phyloP scores from a whole-genome alignment of 2,797 vertebrate genomes.

The Sebastes goodei region DNA sequence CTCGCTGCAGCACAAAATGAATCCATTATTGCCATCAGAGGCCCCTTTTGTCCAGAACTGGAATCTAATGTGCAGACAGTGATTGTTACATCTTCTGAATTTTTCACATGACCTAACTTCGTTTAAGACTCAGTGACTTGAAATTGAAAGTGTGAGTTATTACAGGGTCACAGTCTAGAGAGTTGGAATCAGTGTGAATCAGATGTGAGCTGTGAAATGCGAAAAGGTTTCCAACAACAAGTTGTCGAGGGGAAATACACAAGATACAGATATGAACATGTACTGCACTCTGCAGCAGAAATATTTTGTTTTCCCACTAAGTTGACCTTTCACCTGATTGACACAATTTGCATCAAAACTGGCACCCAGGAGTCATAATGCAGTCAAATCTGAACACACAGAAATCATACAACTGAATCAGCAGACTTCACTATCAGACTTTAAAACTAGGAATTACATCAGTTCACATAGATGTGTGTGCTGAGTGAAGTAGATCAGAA shows the following conservation, averaged over 20 bases:
- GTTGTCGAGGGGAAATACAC: not conserved
- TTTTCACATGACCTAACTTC: constrained; percentile 31
- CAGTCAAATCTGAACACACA: not conserved
- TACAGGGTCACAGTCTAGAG: not conserved
- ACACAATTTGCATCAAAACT: not conserved
- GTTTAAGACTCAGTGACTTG: constrained; percentile 23
- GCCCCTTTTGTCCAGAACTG: constrained; percentile 1
- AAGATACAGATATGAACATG: not conserved
- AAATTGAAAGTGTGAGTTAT: constrained; percentile 32
- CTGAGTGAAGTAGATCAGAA: too few species aligned
- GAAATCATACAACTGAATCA: not conserved
- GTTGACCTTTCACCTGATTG: not conserved
- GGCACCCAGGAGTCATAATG: not conserved
- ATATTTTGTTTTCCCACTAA: not conserved
- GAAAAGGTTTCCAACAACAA: not conserved
- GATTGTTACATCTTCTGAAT: not conserved
- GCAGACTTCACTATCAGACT: not conserved
- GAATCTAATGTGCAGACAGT: constrained; percentile 8
- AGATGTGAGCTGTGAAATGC: not conserved
- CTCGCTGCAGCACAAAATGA: constrained; percentile 18
- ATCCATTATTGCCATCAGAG: constrained; percentile 30
- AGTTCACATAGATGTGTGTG: too few species aligned
- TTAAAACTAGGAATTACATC: not conserved
- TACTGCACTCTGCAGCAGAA: not conserved
- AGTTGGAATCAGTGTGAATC: not conserved